Percentiles rank a stretch among this genome's conserved stretches.
phyloP scores from a whole-genome alignment of 2,888 invertebrate genomes.

The Parochlus steinenii region DNA sequence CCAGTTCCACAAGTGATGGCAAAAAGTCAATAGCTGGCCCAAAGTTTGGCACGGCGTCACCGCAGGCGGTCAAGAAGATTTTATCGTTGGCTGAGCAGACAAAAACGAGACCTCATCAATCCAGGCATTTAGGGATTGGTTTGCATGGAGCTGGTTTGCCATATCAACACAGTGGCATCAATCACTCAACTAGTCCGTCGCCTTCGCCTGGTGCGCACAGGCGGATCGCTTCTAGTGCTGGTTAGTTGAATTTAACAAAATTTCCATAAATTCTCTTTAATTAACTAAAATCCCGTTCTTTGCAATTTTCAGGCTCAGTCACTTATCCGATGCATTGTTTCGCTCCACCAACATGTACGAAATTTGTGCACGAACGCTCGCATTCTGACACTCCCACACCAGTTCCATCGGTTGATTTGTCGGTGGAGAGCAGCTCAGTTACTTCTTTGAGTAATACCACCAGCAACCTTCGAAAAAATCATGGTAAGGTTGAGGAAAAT shows the following conservation, averaged over 20 bases:
- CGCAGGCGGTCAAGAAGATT: constrained; percentile 92
- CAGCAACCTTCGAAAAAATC: constrained; percentile 1
- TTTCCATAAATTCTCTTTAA: neutral
- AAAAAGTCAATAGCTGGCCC: constrained; percentile 43
- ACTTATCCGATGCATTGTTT: constrained; percentile 16
- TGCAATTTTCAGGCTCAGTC: constrained; percentile 13
- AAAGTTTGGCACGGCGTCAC: constrained; percentile 80
- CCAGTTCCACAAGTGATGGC: constrained; percentile 71
- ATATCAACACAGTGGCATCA: constrained; percentile 13
- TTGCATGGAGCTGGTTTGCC: constrained; percentile 20
- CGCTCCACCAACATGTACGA: no score
- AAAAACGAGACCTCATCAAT: constrained; percentile 77
- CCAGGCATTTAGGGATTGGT: constrained; percentile 41
- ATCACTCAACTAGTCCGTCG: constrained; percentile 20
- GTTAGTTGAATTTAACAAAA: constrained; percentile 14
- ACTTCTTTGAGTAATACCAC: constrained; percentile 9
- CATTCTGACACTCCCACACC: constrained; percentile 80
- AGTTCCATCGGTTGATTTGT: constrained; percentile 72
- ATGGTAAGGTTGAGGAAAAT: no score
- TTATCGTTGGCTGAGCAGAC: constrained; percentile 77
- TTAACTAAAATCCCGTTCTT: neutral
- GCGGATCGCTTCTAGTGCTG: constrained; percentile 38
- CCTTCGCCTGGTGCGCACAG: constrained; percentile 40
- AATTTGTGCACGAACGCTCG: constrained; percentile 62
- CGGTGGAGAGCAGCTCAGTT: constrained; percentile 66